Evolutionary conservation across 2,888 invertebrate genomes (phyloP).

Genomic region (Trichogramma dendrolimi): DNA sequence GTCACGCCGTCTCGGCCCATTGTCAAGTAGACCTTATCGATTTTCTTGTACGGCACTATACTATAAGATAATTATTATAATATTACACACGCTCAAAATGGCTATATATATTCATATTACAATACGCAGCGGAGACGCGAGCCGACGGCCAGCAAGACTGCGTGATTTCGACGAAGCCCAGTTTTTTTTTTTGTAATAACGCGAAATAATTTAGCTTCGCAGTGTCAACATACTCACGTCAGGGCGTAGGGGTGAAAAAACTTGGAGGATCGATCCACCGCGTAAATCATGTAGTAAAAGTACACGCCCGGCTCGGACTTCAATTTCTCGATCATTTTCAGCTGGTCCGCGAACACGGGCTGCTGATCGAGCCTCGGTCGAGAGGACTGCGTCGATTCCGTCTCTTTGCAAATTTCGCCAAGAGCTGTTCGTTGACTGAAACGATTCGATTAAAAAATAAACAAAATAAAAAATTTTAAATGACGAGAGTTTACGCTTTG

Average conservation of each 20-base stretch:
- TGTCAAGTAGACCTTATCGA: constrained; percentile 71
- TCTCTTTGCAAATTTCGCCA: neutral
- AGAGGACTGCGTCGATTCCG: neutral
- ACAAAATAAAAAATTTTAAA: constrained; percentile 5
- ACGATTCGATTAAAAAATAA: neutral
- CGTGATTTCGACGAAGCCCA: too few relatives aligned
- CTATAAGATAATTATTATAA: constrained; percentile 51
- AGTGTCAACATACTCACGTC: constrained; percentile 54
- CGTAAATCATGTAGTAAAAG: constrained; percentile 75
- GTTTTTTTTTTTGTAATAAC: too few relatives aligned
- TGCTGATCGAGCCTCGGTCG: constrained; percentile 19
- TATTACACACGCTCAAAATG: neutral
- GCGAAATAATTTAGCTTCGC: too few relatives aligned
- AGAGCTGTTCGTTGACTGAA: too few relatives aligned
- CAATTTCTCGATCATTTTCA: constrained; percentile 55
- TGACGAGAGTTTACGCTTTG: neutral
- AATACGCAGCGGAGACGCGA: neutral
- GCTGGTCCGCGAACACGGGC: constrained; percentile 51
- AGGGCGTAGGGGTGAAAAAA: constrained; percentile 73
- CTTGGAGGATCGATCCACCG: constrained; percentile 68
- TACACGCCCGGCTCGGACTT: constrained; percentile 58
- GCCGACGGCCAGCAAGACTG: neutral
- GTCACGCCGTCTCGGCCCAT: constrained; percentile 79
- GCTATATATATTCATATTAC: neutral
- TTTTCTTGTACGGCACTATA: constrained; percentile 67